Evolutionary conservation across 53 echinoderm and acorn worm genomes (phyloP), one percentile per base, ranked within the genome.

Genomic region (Zoroaster sp.): DNA sequence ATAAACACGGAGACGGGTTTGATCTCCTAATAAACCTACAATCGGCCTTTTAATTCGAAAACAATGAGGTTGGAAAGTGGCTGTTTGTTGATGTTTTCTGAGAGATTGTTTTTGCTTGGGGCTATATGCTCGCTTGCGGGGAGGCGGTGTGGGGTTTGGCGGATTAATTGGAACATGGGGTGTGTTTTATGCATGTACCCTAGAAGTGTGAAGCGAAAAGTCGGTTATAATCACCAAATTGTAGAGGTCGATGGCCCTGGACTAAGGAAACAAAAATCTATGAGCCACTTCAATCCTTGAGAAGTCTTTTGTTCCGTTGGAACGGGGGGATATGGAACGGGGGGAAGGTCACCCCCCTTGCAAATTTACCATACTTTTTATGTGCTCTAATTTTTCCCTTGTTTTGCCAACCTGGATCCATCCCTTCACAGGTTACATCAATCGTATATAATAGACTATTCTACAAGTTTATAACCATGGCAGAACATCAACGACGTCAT

Each of bases 41-140:
- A 54, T 5, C 28, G 1, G 63, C 9, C 78, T 20, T 18, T 78
- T 55, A 40, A 63, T 1, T 78, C 36, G 78, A 78, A 78, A 78
- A 78, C 78, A 78, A 78, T 59, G 39, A 55, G 82, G 42, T 40
- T 14, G 25, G 68, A 32, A 82, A 30, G 18, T 66, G 33, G 68
- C 66, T 82, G 82, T 82, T 82, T 82, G 68, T 82, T 82, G 82
- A 68, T 68, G 82, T 82, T 68, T 37, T 35, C 44, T 44, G 67
- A 42, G 13, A 2, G 40, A 28, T 66, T 45, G 12, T 40, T 82
- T 68, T 66, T 66, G 43, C 66, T 82, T 30, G 67, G 68, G 67
- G 82, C 40, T 43, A 44, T 66, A 66, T 66, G 10, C 63, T 59
- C 25, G 11, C 28, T 4, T 59, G 55, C 11, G 63, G 63, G 28